A percentile compares a stretch with the other conserved stretches of the same genome.
Evolutionary conservation across 2,113 vertebrate genomes (phyloP).

Genomic region (Syrrhaptes paradoxus): DNA sequence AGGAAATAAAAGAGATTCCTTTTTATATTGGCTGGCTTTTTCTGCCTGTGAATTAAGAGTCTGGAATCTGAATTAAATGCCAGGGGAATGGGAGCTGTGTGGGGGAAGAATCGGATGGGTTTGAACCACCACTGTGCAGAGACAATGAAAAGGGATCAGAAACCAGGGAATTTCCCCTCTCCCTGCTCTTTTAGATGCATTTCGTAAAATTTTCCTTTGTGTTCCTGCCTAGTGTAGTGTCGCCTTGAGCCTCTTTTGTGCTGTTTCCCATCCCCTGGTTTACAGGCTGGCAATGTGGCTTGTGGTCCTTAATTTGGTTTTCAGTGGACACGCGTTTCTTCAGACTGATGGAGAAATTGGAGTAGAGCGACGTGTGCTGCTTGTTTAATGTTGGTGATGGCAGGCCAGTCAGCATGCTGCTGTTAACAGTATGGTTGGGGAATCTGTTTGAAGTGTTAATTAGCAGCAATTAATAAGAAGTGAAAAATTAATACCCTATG

Average conservation of each 20-base stretch:
- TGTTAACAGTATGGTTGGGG: slow-evolving; percentile 39
- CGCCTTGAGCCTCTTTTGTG: slow-evolving; percentile 3
- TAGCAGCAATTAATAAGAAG: slow-evolving; percentile 62
- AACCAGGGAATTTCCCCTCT: not conserved
- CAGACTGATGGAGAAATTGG: not conserved
- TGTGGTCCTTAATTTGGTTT: not conserved
- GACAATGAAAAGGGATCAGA: not conserved
- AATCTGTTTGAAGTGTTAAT: slow-evolving; percentile 63
- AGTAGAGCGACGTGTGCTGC: not conserved
- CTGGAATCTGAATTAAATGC: slow-evolving; percentile 11
- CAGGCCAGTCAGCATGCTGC: not conserved
- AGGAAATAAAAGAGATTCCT: slow-evolving; percentile 25
- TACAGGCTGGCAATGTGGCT: not conserved
- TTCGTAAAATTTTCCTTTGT: not conserved
- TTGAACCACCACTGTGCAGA: not conserved
- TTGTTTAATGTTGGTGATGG: not conserved
- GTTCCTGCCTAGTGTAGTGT: not conserved
- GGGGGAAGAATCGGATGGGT: not conserved
- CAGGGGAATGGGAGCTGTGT: not conserved
- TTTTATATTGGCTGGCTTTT: not conserved
- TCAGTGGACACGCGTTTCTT: not conserved
- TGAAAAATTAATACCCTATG: slow-evolving; percentile 47
- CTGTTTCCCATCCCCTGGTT: not conserved
- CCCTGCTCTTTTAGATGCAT: not conserved
- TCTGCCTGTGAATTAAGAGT: not conserved